phyloP scores from a whole-genome alignment of 2,797 vertebrate species.

The Phyllotis vaccarum region DNA sequence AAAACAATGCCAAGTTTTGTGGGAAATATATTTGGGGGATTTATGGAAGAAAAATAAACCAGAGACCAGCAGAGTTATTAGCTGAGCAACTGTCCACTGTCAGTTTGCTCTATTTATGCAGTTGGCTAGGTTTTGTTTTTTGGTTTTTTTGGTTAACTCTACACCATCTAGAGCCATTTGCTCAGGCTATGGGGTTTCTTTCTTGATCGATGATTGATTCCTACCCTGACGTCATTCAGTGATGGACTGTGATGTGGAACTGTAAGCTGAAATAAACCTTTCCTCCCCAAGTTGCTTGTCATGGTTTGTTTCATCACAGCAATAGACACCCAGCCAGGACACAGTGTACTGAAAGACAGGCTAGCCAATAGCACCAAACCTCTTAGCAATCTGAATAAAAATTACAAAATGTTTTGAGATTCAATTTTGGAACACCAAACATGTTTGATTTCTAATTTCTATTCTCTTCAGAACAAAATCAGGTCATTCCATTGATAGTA shows the following conservation, averaged over 20 bases:
- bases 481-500: constrained; percentile 82
- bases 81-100: constrained; percentile 94
- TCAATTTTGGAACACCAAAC: constrained; percentile 90
- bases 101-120: constrained; percentile 94
- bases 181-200: neutral
- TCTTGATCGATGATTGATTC: neutral
- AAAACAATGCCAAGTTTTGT: neutral
- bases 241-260: neutral
- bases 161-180: neutral
- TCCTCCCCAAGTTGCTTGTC: neutral
- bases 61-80: constrained; percentile 92
- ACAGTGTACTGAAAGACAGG: constrained; percentile 93
- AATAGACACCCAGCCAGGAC: neutral
- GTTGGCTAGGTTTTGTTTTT: too few relatives aligned
- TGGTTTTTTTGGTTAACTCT: neutral
- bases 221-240: neutral
- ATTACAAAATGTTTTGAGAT: constrained; percentile 91
- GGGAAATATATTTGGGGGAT: neutral
- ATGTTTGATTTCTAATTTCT: constrained; percentile 91
- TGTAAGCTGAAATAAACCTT: neutral
- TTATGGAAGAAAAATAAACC: constrained; percentile 96
- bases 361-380: constrained; percentile 95
- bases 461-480: constrained; percentile 88
- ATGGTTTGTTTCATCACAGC: neutral
- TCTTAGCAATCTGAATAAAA: constrained; percentile 92